These are phyloP conservation scores for Heliangelus exortis DNA, from an alignment of 2,797 vertebrate species.

Conservation along the genomic window DNA sequence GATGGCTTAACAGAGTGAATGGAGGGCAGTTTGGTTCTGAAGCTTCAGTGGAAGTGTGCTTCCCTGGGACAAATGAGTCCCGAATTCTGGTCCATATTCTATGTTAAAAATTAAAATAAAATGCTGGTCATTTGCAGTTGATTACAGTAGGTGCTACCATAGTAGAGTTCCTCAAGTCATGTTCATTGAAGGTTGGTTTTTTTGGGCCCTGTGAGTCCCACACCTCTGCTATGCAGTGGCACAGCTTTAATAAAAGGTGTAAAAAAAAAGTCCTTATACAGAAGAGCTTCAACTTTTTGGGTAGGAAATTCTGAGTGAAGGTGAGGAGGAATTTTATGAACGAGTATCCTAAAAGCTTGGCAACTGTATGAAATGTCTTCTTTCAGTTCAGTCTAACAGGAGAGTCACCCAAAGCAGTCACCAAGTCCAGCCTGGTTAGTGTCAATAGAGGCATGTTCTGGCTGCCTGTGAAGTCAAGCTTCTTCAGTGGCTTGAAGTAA, in stretches of 20 bases:
- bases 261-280: not conserved
- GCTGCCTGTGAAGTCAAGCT: not conserved
- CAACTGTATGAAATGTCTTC: not conserved
- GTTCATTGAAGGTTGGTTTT: not conserved
- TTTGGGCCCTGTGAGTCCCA: not conserved
- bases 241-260: not conserved
- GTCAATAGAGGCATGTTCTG: not conserved
- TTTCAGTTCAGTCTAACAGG: not conserved
- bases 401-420: not conserved
- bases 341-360: not conserved
- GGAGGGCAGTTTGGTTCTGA: not conserved
- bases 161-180: not conserved
- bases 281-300: not conserved
- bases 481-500: not conserved
- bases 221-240: not conserved
- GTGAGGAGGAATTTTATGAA: not conserved
- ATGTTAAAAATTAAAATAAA: not conserved
- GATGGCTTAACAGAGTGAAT: not conserved
- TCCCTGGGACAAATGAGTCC: not conserved
- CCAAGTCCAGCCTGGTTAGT: not conserved
- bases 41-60: not conserved
- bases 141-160: not conserved
- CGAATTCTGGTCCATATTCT: not conserved
- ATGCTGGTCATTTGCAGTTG: not conserved
- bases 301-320: not conserved